Base-by-base conservation (phyloP, 2,888 invertebrate genomes). In the Diplolepis rosae region DNA sequence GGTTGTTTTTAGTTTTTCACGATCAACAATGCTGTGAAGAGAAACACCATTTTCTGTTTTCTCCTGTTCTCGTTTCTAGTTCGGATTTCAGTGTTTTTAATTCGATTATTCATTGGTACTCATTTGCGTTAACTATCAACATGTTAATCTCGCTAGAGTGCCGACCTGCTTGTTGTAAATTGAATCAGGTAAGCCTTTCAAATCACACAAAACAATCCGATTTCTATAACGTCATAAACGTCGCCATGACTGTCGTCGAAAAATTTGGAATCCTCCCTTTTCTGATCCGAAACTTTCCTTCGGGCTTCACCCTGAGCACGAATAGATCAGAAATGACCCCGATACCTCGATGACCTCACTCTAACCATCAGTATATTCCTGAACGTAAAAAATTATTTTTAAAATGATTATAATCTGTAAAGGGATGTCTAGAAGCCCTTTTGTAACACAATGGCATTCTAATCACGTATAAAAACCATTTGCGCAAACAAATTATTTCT, bases 31-130 rank as follows among this genome's bases (percentile, higher is more conserved):
- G 9, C 18, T 32, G 18, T 18, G 15, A 56, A 11, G 18, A 32
- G 18, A 28, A 18, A 15, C 35, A 13, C 56, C 56, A 56, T 56
- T 56, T 56, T 35, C 32, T 32, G 32, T 32, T 56, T 56, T 32
- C 32, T 22, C 32, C 30, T 18, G 56, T 56, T 56, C 30, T 9
- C 18, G 56, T 56, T 56, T 18, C 6, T 18, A 56, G 32, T 56
- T 56, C 18, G 13, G 18, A 56, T 35, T 56, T 56, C 35, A 56
- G 18, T 32, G 56, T 56, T 56, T 18, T 56, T 45, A 45, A 45
- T 56, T 22, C 30, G 15, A 18, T 9, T 35, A 32, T 15, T 32
- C 9, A 1, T 56, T 35, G 28, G 4, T 5, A 35, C 18, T 15
- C 15, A 5, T 35, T 56, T 15, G 4, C 7, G 11, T n/a, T 35